A percentile compares a stretch with the other conserved stretches of the same genome.
phyloP scores from a whole-genome alignment of 2,797 vertebrate genomes.

The Telmatherina bonti region DNA sequence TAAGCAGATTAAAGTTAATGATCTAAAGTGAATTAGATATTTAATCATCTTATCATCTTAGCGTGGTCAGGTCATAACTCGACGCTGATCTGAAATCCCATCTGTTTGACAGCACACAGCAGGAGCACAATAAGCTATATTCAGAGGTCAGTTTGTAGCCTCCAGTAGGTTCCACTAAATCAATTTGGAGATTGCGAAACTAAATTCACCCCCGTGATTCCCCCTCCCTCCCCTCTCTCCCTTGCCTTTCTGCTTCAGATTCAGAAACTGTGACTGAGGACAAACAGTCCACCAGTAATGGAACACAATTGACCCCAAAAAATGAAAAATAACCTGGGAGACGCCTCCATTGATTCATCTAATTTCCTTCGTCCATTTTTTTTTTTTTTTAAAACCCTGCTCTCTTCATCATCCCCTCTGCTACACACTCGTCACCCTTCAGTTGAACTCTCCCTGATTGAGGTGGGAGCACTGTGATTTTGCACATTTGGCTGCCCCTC shows the following conservation, averaged over 20 bases:
- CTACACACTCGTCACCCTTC: conserved; percentile 52
- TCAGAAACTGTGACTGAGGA: conserved; percentile 53
- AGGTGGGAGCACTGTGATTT: conserved; percentile 67
- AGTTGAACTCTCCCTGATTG: conserved; percentile 74
- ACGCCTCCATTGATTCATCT: conserved; percentile 45
- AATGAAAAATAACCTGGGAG: conserved; percentile 56
- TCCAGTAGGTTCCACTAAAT: conserved; percentile 56
- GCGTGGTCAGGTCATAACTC: conserved; percentile 75
- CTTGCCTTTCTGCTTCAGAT: conserved; percentile 24
- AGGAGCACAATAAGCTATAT: conserved; percentile 54
- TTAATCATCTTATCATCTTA: conserved; percentile 85
- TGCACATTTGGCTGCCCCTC: conserved; percentile 36
- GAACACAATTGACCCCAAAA: conserved; percentile 54
- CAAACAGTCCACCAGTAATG: conserved; percentile 45
- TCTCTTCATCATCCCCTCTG: conserved; percentile 53
- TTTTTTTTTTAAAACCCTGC: conserved; percentile 26
- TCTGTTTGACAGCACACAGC: conserved; percentile 69
- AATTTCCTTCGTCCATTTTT: conserved; percentile 50
- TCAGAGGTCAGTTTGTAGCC: conserved; percentile 44
- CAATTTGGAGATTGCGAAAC: conserved; percentile 71
- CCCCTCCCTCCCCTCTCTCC: background rate
- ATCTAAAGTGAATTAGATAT: conserved; percentile 85
- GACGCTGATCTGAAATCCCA: conserved; percentile 71
- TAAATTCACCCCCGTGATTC: conserved; percentile 43
- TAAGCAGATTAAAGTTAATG: conserved; percentile 84